These are phyloP conservation scores for Yoshiicerus persimilis DNA, from an alignment of 1,140 invertebrate species.

Conservation along the genomic window DNA sequence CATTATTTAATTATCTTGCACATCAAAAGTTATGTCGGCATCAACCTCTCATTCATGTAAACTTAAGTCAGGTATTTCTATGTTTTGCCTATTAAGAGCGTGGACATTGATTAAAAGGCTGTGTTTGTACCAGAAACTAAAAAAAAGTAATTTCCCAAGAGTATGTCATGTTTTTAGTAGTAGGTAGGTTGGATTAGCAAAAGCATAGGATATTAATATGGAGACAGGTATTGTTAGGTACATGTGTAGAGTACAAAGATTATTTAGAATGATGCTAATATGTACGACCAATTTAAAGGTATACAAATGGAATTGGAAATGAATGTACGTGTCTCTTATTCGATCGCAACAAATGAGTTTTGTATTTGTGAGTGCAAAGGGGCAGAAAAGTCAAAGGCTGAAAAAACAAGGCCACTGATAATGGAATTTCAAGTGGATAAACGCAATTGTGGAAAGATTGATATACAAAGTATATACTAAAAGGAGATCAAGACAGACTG, in stretches of 20 bases:
- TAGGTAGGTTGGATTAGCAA: neutral
- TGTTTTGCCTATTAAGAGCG: neutral
- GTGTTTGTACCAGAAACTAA: neutral
- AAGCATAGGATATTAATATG: neutral
- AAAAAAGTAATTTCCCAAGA: neutral
- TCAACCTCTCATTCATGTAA: too few species aligned
- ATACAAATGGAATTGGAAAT: neutral
- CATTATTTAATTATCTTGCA: neutral
- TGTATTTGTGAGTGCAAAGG: neutral
- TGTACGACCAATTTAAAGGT: neutral
- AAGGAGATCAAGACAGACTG: neutral
- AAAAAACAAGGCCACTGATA: conserved; percentile 10
- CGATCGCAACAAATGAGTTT: neutral
- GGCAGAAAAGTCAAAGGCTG: neutral
- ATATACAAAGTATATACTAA: neutral
- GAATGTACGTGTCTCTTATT: neutral
- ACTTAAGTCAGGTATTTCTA: neutral
- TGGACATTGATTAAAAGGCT: neutral
- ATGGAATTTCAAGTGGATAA: neutral
- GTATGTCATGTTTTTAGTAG: neutral
- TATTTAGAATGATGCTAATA: neutral
- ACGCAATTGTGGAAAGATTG: neutral
- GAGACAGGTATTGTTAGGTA: neutral
- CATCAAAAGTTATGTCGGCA: neutral
- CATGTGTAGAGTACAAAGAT: neutral